phyloP scores from a whole-genome alignment of 1,140 invertebrate genomes.

The Drosophila azteca region DNA sequence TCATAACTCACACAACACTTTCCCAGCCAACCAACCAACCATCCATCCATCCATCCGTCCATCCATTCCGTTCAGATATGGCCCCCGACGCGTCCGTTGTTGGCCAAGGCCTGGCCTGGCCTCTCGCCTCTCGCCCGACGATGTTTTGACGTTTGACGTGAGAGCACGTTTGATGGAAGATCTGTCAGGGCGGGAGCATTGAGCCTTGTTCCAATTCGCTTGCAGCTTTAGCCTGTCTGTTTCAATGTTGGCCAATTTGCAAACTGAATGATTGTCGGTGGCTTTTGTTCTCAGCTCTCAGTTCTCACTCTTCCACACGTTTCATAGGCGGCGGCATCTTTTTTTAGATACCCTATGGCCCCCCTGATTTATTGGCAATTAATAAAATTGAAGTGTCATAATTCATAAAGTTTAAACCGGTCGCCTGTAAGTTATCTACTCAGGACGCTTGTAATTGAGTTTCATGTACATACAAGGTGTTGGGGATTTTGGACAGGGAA shows the following conservation, averaged over 20 bases:
- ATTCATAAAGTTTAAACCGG: slow-evolving; percentile 45
- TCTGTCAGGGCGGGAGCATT: slow-evolving; percentile 70
- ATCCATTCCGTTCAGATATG: slow-evolving; percentile 6
- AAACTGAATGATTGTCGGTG: slow-evolving; percentile 77
- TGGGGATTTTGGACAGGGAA: neutral
- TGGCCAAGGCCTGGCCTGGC: slow-evolving; percentile 57
- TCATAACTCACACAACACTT: slow-evolving; percentile 81
- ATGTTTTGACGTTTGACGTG: slow-evolving; percentile 75
- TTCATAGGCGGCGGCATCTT: slow-evolving; percentile 11
- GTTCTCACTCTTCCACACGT: neutral
- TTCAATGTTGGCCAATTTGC: slow-evolving; percentile 79
- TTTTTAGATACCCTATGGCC: slow-evolving; percentile 57
- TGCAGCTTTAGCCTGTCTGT: slow-evolving; percentile 71
- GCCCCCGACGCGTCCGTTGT: slow-evolving; percentile 19
- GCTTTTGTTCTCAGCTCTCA: slow-evolving; percentile 67
- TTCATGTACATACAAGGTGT: neutral
- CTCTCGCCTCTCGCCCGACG: slow-evolving; percentile 10
- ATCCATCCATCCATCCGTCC: slow-evolving; percentile 13
- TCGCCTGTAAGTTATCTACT: slow-evolving; percentile 24
- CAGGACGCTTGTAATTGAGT: slow-evolving; percentile 15
- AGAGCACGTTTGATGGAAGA: slow-evolving; percentile 77
- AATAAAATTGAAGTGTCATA: slow-evolving; percentile 83
- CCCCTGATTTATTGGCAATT: slow-evolving; percentile 82
- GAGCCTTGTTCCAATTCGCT: slow-evolving; percentile 71
- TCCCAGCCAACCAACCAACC: slow-evolving; percentile 24